Conservation (phyloP, 2,888 invertebrate genomes). For the Phasia obesa region DNA sequence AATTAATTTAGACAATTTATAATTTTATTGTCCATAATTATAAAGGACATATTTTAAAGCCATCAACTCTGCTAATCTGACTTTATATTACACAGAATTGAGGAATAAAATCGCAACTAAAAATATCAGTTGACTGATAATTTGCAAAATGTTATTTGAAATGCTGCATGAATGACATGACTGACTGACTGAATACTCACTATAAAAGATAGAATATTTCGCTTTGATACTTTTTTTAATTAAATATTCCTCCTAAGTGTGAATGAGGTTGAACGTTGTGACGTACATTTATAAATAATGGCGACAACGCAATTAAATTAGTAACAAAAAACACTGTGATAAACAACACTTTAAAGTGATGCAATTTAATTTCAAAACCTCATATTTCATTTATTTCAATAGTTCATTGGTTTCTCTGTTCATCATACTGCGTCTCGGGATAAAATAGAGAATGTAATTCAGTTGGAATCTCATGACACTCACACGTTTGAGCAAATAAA, state of each 20-base stretch:
- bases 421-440: constrained; percentile 6
- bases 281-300: constrained; percentile 48
- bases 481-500: not conserved
- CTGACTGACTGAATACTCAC: constrained; percentile 7
- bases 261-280: constrained; percentile 40
- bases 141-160: constrained; percentile 2
- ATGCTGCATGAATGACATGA: constrained; percentile 25
- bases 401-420: constrained; percentile 11
- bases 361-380: constrained; percentile 52
- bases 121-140: not conserved
- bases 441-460: constrained; percentile 37
- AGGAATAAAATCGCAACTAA: not conserved
- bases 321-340: constrained; percentile 9
- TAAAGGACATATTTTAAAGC: too few species aligned
- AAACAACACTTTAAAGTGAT: constrained; percentile 49
- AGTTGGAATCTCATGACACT: constrained; percentile 15
- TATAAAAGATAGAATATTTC: not conserved
- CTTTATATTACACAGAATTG: not conserved
- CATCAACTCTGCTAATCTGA: too few species aligned
- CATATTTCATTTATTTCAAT: constrained; percentile 34
- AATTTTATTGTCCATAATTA: too few species aligned
- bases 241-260: not conserved
- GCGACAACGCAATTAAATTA: constrained; percentile 63
- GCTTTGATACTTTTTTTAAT: not conserved
- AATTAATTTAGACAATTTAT: too few species aligned